phyloP scores from a whole-genome alignment of 1,140 invertebrate species.

The Tetraneura akinire region DNA sequence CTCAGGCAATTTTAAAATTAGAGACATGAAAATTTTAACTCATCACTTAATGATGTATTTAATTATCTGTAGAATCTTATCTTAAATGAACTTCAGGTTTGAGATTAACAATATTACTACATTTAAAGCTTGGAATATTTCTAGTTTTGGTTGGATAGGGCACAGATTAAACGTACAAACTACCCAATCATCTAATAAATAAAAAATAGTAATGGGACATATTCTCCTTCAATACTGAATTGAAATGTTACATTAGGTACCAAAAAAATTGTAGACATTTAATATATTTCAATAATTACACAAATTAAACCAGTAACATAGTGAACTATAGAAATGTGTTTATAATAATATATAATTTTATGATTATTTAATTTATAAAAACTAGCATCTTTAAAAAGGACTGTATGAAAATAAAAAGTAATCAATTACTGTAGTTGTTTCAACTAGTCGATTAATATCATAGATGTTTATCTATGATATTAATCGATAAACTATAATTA shows the following conservation, averaged over 20 bases:
- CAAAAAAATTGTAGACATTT: slow-evolving; percentile 52
- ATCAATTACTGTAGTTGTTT: too few relatives aligned
- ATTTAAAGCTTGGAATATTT: slow-evolving; percentile 82
- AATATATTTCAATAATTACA: too few relatives aligned
- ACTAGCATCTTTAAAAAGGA: too few relatives aligned
- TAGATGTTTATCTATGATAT: too few relatives aligned
- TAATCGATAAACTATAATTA: too few relatives aligned
- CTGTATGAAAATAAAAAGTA: too few relatives aligned
- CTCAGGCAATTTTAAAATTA: too few relatives aligned
- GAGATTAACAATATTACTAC: slow-evolving; percentile 77
- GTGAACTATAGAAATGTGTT: too few relatives aligned
- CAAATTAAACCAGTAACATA: too few relatives aligned
- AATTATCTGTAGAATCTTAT: slow-evolving; percentile 63
- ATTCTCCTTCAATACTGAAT: slow-evolving; percentile 83
- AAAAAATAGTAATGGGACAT: slow-evolving; percentile 75
- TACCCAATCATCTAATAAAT: slow-evolving; percentile 80
- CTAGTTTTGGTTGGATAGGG: slow-evolving; percentile 79
- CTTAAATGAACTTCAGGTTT: slow-evolving; percentile 75
- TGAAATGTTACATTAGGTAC: slow-evolving; percentile 53
- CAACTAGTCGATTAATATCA: too few relatives aligned
- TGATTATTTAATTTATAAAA: too few relatives aligned
- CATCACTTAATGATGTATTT: neutral
- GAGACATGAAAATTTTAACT: neutral
- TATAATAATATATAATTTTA: too few relatives aligned
- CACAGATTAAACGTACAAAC: slow-evolving; percentile 74